Evolutionary conservation across 2,113 vertebrate genomes (phyloP), one percentile per base, ranked within the genome.

Genomic region (Macrotus californicus): DNA sequence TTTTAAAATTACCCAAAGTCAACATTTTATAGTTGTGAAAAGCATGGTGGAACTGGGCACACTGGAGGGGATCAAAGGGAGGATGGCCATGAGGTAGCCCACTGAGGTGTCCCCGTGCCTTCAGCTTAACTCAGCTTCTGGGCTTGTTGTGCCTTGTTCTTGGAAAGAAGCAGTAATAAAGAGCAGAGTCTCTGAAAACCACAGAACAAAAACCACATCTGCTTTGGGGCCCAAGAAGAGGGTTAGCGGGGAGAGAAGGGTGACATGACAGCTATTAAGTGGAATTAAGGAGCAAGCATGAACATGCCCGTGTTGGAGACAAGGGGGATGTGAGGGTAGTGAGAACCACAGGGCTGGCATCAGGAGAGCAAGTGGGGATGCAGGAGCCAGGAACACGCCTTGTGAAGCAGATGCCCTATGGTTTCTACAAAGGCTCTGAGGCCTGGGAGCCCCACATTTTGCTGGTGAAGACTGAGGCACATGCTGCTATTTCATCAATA

Each of bases 1-100:
- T 73, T 96, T 93, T 26, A 34, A 91, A 77, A 94, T 90, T 93
- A 77, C 52, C 29, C 46, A 11, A 82, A 77, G 87, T 89, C 15
- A 91, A 73, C 48, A 43, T 50, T 89, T 43, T 92, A 16, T 16
- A 31, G n/a, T 19, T 87, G 36, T 89, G 34, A 26, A 93, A 94
- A 67, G 24, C 43, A 54, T 52, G 36, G 34, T 69, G 77, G 79
- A 64, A 94, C 34, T 48, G 52, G 19, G 24, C 3, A 7, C 29
- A 0, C 0, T 52, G 79, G 50, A 83, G 73, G 66, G 90, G 43
- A 93, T 73, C 67, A 93, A 89, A 89, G 93, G 29, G 10, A 88
- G 22, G 7, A 19, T 3, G n/a, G 48, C 21, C 41, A 2, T 15
- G 29, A 73, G 56, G 46, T 59, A 36, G 39, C 29, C 4, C 80